A percentile compares a stretch with the other conserved stretches of the same genome.
phyloP scores from a whole-genome alignment of 1,140 invertebrate species.

The Drosophila gunungcola region DNA sequence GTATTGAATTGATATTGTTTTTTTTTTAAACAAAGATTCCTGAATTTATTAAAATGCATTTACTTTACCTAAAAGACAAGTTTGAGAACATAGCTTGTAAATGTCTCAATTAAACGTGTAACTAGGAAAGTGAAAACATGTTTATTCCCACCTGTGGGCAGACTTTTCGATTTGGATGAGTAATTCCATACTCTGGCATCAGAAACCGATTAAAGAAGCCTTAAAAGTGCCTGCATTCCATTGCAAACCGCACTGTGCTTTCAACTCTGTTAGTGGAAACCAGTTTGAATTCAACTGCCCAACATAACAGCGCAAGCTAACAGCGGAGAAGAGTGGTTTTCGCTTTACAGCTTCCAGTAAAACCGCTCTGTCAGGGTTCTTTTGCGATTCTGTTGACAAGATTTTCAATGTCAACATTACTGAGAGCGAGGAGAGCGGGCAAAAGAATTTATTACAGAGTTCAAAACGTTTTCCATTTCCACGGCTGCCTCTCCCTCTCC shows the following conservation, averaged over 20 bases:
- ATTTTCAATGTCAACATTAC: conserved; percentile 78
- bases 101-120: too few relatives aligned
- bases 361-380: conserved; percentile 36
- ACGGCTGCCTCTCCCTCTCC: conserved; percentile 14
- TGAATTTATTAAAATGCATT: too few relatives aligned
- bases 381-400: conserved; percentile 58
- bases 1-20: too few relatives aligned
- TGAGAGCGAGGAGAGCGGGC: conserved; percentile 21
- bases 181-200: conserved; percentile 16
- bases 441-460: conserved; percentile 69
- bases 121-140: not conserved
- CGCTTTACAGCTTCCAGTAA: conserved; percentile 15
- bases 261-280: conserved; percentile 27
- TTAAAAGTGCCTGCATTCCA: conserved; percentile 34
- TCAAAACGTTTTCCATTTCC: conserved; percentile 42
- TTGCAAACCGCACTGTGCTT: conserved; percentile 16
- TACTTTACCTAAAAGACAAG: too few relatives aligned
- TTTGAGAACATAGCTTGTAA: too few relatives aligned
- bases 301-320: conserved; percentile 11
- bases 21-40: too few relatives aligned
- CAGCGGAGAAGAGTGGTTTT: not conserved
- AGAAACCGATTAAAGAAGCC: conserved; percentile 23
- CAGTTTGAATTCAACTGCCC: conserved; percentile 28
- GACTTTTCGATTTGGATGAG: conserved; percentile 1
- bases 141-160: conserved; percentile 3